Conservation (phyloP, 1,140 invertebrate species). For the Batillaria attramentaria region DNA sequence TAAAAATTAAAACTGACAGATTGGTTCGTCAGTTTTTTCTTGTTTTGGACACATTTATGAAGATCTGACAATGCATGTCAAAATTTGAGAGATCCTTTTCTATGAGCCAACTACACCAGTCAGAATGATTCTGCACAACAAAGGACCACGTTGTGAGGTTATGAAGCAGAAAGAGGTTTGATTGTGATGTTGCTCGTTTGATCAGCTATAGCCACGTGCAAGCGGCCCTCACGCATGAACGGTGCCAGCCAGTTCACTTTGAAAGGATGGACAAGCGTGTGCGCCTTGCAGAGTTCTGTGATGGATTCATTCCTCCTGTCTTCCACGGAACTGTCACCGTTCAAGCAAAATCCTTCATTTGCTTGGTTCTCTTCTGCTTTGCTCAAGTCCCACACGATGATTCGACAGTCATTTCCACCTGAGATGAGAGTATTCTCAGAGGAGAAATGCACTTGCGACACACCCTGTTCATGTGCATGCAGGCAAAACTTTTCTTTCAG, state of each 20-base stretch:
- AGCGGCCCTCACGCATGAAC: conserved; percentile 39
- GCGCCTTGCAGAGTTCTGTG: conserved; percentile 51
- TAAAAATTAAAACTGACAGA: no score
- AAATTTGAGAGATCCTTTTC: no score
- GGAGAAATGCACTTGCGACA: conserved; percentile 64
- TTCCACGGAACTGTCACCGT: conserved; percentile 41
- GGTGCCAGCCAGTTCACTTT: conserved; percentile 68
- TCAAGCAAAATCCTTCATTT: conserved; percentile 27
- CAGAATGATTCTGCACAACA: no score
- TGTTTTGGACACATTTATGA: no score
- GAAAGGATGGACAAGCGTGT: conserved; percentile 46
- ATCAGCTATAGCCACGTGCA: conserved; percentile 58
- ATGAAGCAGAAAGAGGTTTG: conserved; percentile 9
- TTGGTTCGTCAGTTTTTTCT: no score
- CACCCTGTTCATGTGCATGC: conserved; percentile 63
- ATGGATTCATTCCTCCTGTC: conserved; percentile 40
- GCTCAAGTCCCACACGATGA: conserved; percentile 62
- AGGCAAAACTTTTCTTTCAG: conserved; percentile 56
- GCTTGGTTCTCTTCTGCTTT: conserved; percentile 45
- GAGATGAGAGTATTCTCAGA: conserved; percentile 52
- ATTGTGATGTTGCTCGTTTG: conserved; percentile 55
- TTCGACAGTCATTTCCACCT: conserved; percentile 63
- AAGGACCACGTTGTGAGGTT: background rate
- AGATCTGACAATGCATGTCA: no score
- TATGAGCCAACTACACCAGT: no score